Base-by-base conservation (phyloP, 2,797 vertebrate species). In the Odontamblyopus rebecca region DNA sequence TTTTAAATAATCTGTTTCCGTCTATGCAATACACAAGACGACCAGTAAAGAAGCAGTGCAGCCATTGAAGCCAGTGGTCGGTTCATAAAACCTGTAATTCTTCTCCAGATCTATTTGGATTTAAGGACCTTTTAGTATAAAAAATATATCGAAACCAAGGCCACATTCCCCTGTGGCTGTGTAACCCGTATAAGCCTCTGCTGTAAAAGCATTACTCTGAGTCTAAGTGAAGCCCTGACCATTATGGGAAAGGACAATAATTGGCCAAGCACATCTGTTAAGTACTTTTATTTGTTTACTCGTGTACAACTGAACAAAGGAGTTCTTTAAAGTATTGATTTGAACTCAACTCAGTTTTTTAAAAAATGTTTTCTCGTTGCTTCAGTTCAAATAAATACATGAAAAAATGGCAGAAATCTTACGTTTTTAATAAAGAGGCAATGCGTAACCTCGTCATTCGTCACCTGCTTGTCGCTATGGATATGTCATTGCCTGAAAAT, bases 81-180 rank as follows among this genome's bases (percentile, higher is more conserved):
- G 29, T 18, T 30, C 15, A 61, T 32, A 30, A 30, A 9, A 19
- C 23, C 5, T 19, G 6, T 3, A 16, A 26, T 27, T 66, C 15
- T 66, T 30, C 7, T n/a, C n/a, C n/a, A n/a, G n/a, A n/a, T n/a
- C n/a, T 50, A 13, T 38, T 15, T 12, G 19, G 63, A 50, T 67
- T 66, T 67, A 67, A 38, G 66, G 7, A 5, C 29, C 19, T 54
- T 67, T 54, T 56, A 56, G 53, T 16, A 35, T 23, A 56, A 54
- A 67, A 57, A 35, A 16, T 59, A 59, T 4, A n/a, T 41, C 41
- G 44, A 59, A 16, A 41, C 32, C 67, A 27, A 67, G 48, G 65
- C 16, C 32, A 44, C 32, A 38, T 68, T 59, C 51, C 19, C 18
- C 32, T 3, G 32, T 30, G 53, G 16, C 30, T 27, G 41, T 59